Evolutionary conservation across 2,113 vertebrate species (phyloP), one percentile per base, ranked within the genome.

Genomic region (Vulpes lagopus): DNA sequence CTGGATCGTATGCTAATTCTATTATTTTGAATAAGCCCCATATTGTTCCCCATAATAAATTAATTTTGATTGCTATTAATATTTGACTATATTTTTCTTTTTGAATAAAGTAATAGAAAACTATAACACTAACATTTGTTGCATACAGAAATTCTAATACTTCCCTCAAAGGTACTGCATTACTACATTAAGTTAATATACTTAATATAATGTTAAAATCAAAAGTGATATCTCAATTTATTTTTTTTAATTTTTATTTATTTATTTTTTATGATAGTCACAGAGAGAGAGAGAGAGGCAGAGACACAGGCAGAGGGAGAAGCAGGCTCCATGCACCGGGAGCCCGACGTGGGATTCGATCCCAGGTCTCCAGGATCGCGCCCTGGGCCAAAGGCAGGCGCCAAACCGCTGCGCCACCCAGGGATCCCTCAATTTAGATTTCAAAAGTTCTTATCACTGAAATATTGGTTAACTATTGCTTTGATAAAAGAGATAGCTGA

Each of bases 131-230:
- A 49, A 94, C 3, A 89, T 25, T 80, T 65, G 20, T 88, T 95
- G 8, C 30, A 88, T 35, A 32, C 11, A 35, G 5, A 82, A 80
- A 90, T 32, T 53, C 1, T 57, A 92, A 67, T 27, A 57, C 11
- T 71, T 93, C 19, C 20, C 55, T 30, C 20, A 93, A 90, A 87
- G 78, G 8, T 11, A 57, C 3, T 93, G 5, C 1, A 78, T 38
- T 82, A 79, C 8, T 2, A 73, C 14, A 73, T 69, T 76, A 69
- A 86, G 1, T 55, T 74, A 84, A 67, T 32, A 5, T 60, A 94
- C 85, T 92, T 89, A 25, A 3, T 20, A 43, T 80, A 43, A 74
- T 60, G 25, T 78, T 80, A 74, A 97, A 94, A 83, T 76, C n/a
- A 95, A 23, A 38, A 1, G 11, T 51, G 23, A 51, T 3, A 35